Evolutionary conservation across 2,113 vertebrate species (phyloP), one percentile per base, ranked within the genome.

Genomic region (Ammodytes dubius): DNA sequence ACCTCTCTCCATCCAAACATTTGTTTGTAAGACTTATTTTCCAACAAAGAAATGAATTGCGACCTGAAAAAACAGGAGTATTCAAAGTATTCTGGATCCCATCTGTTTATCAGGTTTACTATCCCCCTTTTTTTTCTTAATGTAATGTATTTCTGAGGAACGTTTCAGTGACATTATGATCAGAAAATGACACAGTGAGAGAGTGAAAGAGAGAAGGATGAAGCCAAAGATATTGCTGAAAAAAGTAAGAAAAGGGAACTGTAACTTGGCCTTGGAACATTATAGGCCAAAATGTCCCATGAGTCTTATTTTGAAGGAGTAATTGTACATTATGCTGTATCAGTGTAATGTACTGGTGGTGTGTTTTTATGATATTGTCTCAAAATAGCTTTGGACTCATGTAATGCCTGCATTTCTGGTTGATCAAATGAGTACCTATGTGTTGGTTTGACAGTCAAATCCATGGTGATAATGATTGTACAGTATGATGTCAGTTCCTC

Each of bases 181-280:
- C 5, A 68, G 4, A 59, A 67, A 12, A 17, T 12, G 47, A 14
- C 1, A 50, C 13, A 43, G 27, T 35, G 8, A 57, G 1, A 49
- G 71, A 53, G 3, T 49, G 9, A 69, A 43, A 54, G 4, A 39
- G 5, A 67, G 13, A 60, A 42, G 10, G 7, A 70, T 1, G 52
- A 87, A 86, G 69, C 85, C 87, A 90, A 89, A 89, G 59, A 81
- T 46, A 49, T 46, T 58, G n/a, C 12, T 60, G 42, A 52, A 63
- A 45, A 40, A 74, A 71, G 59, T 52, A n/a, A 67, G 74, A 0
- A 59, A 88, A 82, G 57, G 78, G 65, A 88, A 5, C 12, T 73
- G 17, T 53, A 65, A 53, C 4, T 42, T 11, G 9, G 15, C 19
- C 5, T 57, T 11, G 59, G 19, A 42, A 52, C 39, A 67, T 52